Percentiles rank a stretch among this genome's conserved stretches.
These are phyloP conservation scores for Holocentrus rufus DNA, from an alignment of 2,797 vertebrate genomes.

Conservation along the genomic window DNA sequence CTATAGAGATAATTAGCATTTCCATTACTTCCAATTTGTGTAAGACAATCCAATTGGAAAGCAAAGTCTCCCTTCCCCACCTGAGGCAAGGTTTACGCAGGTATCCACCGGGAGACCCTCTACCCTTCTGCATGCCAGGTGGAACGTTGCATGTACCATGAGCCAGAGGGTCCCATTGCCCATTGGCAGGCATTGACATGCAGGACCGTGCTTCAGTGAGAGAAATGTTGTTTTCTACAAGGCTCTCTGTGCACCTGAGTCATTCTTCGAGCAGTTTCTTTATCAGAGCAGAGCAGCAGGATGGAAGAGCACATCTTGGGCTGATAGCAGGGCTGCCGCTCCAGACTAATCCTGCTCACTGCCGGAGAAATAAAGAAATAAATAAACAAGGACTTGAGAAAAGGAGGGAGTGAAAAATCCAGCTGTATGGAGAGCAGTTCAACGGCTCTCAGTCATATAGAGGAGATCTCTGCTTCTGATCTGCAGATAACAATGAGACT, in stretches of 20 bases:
- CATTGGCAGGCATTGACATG: constrained; percentile 73
- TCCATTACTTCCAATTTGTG: not conserved
- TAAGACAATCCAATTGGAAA: constrained; percentile 1
- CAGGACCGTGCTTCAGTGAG: constrained; percentile 64
- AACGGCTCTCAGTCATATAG: constrained; percentile 68
- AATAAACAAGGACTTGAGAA: constrained; percentile 69
- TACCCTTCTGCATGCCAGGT: constrained; percentile 18
- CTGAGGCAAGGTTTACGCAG: constrained; percentile 9
- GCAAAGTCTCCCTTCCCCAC: constrained; percentile 4
- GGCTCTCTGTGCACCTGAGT: constrained; percentile 74
- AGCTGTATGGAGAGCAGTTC: constrained; percentile 71
- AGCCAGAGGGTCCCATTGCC: constrained; percentile 49
- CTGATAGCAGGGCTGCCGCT: constrained; percentile 76
- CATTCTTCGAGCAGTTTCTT: constrained; percentile 74
- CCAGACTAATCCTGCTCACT: constrained; percentile 78
- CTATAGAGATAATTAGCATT: not conserved
- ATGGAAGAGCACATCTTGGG: constrained; percentile 79
- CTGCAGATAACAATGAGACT: constrained; percentile 63
- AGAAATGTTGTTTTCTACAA: constrained; percentile 77
- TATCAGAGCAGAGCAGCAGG: constrained; percentile 81
- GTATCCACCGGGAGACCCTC: constrained; percentile 31
- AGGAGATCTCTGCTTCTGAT: constrained; percentile 68
- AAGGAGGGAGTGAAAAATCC: constrained; percentile 54
- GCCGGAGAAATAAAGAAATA: constrained; percentile 73
- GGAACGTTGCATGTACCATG: constrained; percentile 37